These are phyloP conservation scores for Acrocera orbiculus DNA, from an alignment of 2,888 invertebrate genomes.

Conservation along the genomic window DNA sequence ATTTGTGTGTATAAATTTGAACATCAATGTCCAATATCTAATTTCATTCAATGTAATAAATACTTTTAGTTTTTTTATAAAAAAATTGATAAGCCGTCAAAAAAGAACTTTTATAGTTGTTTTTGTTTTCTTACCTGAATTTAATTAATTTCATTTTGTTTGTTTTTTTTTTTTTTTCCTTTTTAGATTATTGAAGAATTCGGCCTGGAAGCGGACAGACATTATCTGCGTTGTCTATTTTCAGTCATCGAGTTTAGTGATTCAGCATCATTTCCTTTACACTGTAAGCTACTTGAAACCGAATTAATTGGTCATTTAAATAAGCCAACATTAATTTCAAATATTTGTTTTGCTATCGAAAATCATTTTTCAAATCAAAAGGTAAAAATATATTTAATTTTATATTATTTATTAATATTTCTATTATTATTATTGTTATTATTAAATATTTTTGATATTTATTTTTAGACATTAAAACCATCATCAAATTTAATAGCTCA, in stretches of 20 bases:
- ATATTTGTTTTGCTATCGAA: constrained; percentile 76
- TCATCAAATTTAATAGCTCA: constrained; percentile 64
- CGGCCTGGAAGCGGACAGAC: constrained; percentile 94
- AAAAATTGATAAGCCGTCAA: neutral
- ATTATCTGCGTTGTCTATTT: constrained; percentile 87
- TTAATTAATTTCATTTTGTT: constrained; percentile 9
- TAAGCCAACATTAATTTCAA: constrained; percentile 74
- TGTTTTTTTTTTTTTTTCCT: constrained; percentile 21
- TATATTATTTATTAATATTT: neutral
- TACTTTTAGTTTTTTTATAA: neutral
- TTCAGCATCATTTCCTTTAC: constrained; percentile 40
- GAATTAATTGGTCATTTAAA: constrained; percentile 62
- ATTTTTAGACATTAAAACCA: constrained; percentile 55
- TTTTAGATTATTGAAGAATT: constrained; percentile 71
- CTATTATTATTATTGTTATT: neutral
- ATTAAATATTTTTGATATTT: constrained; percentile 9
- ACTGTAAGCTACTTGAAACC: constrained; percentile 60
- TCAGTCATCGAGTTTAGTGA: constrained; percentile 70
- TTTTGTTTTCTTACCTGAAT: no score
- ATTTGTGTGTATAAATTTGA: no score
- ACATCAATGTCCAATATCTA: no score
- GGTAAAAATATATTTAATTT: constrained; percentile 28
- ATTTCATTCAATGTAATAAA: no score
- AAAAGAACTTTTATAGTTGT: no score
- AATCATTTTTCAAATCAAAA: constrained; percentile 60